These are phyloP conservation scores for Cataglyphis altisquamis DNA, from an alignment of 2,888 invertebrate genomes.

Conservation along the genomic window DNA sequence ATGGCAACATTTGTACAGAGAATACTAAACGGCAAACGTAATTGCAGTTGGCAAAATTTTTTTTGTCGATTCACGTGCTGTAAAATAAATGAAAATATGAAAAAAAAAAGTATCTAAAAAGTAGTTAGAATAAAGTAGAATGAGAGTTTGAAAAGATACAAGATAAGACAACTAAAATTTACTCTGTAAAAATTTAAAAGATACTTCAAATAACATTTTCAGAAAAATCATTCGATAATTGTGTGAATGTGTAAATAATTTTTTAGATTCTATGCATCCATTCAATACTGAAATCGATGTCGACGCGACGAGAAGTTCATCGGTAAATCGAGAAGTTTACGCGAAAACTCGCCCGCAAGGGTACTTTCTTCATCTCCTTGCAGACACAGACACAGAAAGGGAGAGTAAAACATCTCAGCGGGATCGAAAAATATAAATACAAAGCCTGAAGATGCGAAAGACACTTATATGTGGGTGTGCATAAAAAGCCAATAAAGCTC, in stretches of 20 bases:
- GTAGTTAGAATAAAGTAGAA: not conserved
- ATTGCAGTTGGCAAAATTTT: not conserved
- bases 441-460: not conserved
- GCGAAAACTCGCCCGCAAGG: not conserved
- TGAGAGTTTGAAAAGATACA: not conserved
- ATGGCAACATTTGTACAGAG: not conserved
- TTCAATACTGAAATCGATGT: conserved; percentile 29
- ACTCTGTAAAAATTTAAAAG: not conserved
- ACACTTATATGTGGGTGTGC: too few species aligned
- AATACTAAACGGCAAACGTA: not conserved
- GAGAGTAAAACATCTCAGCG: conserved; percentile 24
- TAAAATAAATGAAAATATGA: not conserved
- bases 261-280: not conserved
- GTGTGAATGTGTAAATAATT: not conserved
- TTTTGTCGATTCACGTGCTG: not conserved
- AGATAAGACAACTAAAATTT: not conserved
- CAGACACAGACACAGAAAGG: conserved; percentile 5
- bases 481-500: not conserved
- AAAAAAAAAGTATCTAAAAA: not conserved
- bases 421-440: conserved; percentile 38
- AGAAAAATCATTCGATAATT: not conserved
- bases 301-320: conserved; percentile 28
- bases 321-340: conserved; percentile 40
- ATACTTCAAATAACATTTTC: not conserved
- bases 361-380: conserved; percentile 31